Base-by-base conservation (phyloP, 2,113 vertebrate species). In the Prinia subflava region DNA sequence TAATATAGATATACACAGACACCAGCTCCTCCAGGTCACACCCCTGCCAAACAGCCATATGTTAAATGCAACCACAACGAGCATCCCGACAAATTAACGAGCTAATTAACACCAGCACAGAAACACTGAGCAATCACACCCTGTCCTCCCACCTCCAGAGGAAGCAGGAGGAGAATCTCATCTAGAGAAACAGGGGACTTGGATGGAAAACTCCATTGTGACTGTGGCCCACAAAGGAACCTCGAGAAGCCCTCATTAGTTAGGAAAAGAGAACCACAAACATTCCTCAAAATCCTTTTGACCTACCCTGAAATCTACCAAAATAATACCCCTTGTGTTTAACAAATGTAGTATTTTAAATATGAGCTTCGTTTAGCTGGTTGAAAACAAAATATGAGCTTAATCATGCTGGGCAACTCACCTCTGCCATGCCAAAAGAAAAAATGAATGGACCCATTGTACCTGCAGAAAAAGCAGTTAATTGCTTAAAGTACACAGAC, bases 401-500 rank as follows among this genome's bases (percentile, higher is more conserved):
- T 92, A 91, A 96, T 83, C 53, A 11, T 52, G 56, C 33, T 5
- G 33, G 67, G 56, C 79, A 79, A 79, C 75, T 75, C 93, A 93
- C 91, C 50, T 60, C 70, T 90, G 70, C 59, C 64, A 67, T 27
- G 41, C 30, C 14, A 42, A 91, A 79, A 78, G 84, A 47, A 55
- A 53, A 14, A 53, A 56, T 50, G 74, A 80, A 62, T 23, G 84
- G 85, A 87, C 89, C 80, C 57, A 13, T 64, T 37, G 49, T 28
- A 85, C 52, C 56, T 91, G 87, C 73, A 84, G 50, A 91, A 95
- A 89, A 89, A 60, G 44, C 79, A 90, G 65, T 87, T 95, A 95
- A 94, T 91, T 90, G 91, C 86, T 95, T 89, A 60, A 96, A 96
- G 94, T 90, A 87, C 11, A 19, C 47, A 84, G 78, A 30, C 86